Base-by-base conservation (phyloP, 1,140 invertebrate species). In the Pomacea maculata region DNA sequence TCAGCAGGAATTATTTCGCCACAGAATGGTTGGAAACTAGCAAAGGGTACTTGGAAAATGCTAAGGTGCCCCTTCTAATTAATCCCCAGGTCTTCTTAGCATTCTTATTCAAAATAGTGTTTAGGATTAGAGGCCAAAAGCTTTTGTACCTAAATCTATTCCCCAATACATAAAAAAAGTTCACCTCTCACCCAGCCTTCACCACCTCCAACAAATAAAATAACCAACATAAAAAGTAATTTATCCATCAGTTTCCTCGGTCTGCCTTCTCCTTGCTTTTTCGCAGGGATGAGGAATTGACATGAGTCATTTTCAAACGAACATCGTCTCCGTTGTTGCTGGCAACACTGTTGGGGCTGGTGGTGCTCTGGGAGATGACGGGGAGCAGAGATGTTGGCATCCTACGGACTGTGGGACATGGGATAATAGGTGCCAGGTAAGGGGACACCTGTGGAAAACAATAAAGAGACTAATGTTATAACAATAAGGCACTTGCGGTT, bases 251-350 rank as follows among this genome's bases (percentile, higher is more conserved):
- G 34, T 81, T 81, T 5, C 80, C 80, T 61, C 74, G 67, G 52
- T 81, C 80, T 5, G 68, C 55, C 64, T 71, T 77, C 29, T 65
- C 67, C 68, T 45, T 57, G 75, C 19, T 25, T 15, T 21, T 72
- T 14, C 70, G 25, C 45, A 65, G 11, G 63, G 45, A 52, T 9
- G 55, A 25, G 45, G 29, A 75, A 68, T 73, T 75, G 21, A 80
- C 82, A 81, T 85, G 84, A 12, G 80, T 83, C 84, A 85, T 83
- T 81, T 85, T 85, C 54, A 85, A 64, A 34, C 72, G 80, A n/a
- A 85, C 79, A 71, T 85, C 84, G 12, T 81, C 76, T 80, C 79
- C 68, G 61, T 76, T 80, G 19, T 79, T 78, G 21, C 63, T 71
- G 72, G 55, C 73, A 63, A 29, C 65, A 65, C n/a, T 54, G 57